A percentile compares a stretch with the other conserved stretches of the same genome.
These are phyloP conservation scores for Nomada flava DNA, from an alignment of 2,888 invertebrate species.

Conservation along the genomic window DNA sequence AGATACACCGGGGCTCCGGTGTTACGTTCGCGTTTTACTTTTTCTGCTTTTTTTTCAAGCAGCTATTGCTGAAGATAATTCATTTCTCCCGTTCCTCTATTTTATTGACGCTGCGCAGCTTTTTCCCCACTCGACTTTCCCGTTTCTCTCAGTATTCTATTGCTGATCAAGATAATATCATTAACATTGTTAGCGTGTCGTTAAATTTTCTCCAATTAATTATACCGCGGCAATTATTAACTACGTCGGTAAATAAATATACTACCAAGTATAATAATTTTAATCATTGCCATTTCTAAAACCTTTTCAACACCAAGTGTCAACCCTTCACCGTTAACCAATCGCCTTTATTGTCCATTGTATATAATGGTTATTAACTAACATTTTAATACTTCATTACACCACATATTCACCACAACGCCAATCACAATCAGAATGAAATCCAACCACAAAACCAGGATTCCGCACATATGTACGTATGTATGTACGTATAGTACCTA, in stretches of 20 bases:
- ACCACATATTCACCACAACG: too few relatives aligned
- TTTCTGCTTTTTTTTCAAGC: not conserved
- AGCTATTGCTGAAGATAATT: slow-evolving; percentile 8
- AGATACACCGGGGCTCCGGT: not conserved
- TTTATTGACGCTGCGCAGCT: not conserved
- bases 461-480: too few relatives aligned
- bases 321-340: too few relatives aligned
- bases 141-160: not conserved
- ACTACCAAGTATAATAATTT: not conserved
- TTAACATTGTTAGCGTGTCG: too few relatives aligned
- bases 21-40: not conserved
- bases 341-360: too few relatives aligned
- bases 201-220: too few relatives aligned
- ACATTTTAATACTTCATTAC: too few relatives aligned
- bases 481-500: too few relatives aligned
- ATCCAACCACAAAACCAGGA: not conserved
- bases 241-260: not conserved
- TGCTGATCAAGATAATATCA: too few relatives aligned
- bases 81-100: not conserved
- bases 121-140: not conserved
- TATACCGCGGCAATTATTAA: too few relatives aligned
- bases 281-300: not conserved
- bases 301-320: not conserved
- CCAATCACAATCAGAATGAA: not conserved
- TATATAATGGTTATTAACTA: too few relatives aligned